Conservation (phyloP, 2,888 invertebrate genomes). For the Ormyrus pomaceus region DNA sequence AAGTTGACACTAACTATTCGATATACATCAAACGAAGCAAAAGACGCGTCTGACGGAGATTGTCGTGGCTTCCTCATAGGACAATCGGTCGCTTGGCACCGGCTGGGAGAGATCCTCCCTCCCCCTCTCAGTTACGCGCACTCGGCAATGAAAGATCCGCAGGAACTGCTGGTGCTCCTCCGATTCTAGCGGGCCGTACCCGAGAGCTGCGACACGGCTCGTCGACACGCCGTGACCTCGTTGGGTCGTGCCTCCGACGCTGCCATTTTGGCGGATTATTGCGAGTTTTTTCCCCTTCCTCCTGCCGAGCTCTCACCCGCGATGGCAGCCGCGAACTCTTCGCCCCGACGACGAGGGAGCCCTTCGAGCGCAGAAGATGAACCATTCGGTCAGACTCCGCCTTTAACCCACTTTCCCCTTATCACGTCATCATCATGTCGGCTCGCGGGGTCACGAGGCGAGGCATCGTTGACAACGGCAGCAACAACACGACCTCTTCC, state of each 20-base stretch:
- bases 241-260: background rate
- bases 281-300: background rate
- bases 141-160: too few species aligned
- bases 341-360: background rate
- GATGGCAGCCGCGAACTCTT: background rate
- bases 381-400: conserved; percentile 1
- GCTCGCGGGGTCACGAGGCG: background rate
- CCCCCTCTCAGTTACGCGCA: too few species aligned
- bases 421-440: conserved; percentile 3
- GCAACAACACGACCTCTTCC: background rate
- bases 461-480: background rate
- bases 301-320: background rate
- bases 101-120: too few species aligned
- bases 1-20: too few species aligned
- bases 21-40: too few species aligned
- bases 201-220: too few species aligned
- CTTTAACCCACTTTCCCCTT: conserved; percentile 2
- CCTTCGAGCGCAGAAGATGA: background rate
- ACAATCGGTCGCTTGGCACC: too few species aligned
- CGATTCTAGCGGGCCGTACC: too few species aligned
- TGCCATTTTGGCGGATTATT: conserved; percentile 25
- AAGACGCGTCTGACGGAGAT: too few species aligned
- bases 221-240: conserved; percentile 5
- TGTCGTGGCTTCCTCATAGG: too few species aligned
- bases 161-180: too few species aligned